Evolutionary conservation across 2,888 invertebrate species (phyloP), one percentile per base, ranked within the genome.

Genomic region (Chamaedrilus cognettii): DNA sequence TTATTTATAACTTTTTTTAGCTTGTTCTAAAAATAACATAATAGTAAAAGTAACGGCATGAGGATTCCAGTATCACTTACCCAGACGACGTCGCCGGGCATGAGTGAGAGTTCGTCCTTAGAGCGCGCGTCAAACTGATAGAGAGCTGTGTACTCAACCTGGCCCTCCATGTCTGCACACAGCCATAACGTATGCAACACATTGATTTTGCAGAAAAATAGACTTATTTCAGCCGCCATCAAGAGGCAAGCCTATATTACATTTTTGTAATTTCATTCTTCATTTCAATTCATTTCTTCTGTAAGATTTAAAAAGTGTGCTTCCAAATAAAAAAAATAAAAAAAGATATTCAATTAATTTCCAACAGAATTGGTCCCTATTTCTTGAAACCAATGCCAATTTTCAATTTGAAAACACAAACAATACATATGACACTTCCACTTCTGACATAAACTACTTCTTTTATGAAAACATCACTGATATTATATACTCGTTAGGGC

Each of bases 51-150:
- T n/a, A n/a, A n/a, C n/a, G n/a, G n/a, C n/a, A n/a, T n/a, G n/a
- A n/a, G 49, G 33, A 42, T 34, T 1, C 0, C 30, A 58, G 49
- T 57, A 34, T 5, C n/a, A 49, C 64, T 35, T 34, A 75, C 75
- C 72, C 70, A 74, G 28, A 99, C 93, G 81, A 94, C 88, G 82
- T 98, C 98, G 0, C 97, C 98, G 0, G 96, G 94, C 83, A 92
- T 91, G 77, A 98, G 90, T 26, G 93, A 91, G 35, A 98, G 89
- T 83, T 99, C 98, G 84, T 98, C 99, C 0, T 88, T 87, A 75
- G 94, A 94, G 61, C 97, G 87, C 0, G 96, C 94, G 7, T 89
- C 89, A 85, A 99, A 99, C 82, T 95, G 94, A 81, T 94, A 99
- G 58, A 98, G 87, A 28, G 96, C 96, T 65, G 93, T 88, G 86